These are phyloP conservation scores for Montipora foliosa DNA, from an alignment of 64 coral and sea anemone genomes.

Conservation along the genomic window DNA sequence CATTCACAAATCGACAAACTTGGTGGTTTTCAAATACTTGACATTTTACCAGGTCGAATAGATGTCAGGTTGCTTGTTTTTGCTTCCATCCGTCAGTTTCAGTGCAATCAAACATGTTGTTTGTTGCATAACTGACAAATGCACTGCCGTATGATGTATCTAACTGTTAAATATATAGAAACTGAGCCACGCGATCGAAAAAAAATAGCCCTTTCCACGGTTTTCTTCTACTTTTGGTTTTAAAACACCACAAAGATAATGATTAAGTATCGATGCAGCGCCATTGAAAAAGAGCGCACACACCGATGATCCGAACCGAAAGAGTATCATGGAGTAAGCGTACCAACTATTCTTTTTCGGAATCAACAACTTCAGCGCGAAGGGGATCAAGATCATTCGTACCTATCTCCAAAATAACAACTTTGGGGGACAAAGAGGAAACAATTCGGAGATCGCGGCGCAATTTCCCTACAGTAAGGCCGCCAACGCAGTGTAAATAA, in stretches of 20 bases:
- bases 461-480: slow-evolving; percentile 2
- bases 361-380: not conserved
- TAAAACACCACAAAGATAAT: too few relatives aligned
- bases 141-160: not conserved
- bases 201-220: not conserved
- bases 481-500: slow-evolving; percentile 40
- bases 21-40: too few relatives aligned
- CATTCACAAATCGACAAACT: too few relatives aligned
- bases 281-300: too few relatives aligned
- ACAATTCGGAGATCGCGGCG: slow-evolving; percentile 8
- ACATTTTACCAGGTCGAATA: too few relatives aligned
- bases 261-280: too few relatives aligned
- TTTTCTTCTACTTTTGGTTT: not conserved
- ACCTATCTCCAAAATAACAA: too few relatives aligned
- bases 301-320: not conserved
- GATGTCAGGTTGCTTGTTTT: too few relatives aligned
- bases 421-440: too few relatives aligned
- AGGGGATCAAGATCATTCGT: not conserved
- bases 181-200: not conserved
- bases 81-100: not conserved
- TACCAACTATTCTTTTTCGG: slow-evolving; percentile 22
- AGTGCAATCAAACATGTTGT: not conserved
- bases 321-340: not conserved
- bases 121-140: not conserved
- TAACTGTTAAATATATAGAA: not conserved